A percentile compares a stretch with the other conserved stretches of the same genome.
Conservation (phyloP, 2,888 invertebrate genomes). For the Macrosoma leucophasiata region DNA sequence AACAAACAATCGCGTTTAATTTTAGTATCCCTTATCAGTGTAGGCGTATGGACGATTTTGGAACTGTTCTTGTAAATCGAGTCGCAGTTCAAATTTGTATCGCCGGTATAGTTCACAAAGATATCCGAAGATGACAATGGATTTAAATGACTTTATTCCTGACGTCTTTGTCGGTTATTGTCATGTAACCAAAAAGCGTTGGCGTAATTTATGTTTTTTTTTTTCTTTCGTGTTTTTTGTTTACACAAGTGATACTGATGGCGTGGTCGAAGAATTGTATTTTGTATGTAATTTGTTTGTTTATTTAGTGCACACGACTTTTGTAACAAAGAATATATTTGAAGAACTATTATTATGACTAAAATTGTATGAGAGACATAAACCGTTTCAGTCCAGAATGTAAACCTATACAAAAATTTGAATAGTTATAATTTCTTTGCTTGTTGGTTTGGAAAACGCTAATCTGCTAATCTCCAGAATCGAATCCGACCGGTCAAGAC, state of each 20-base stretch:
- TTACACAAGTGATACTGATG: slow-evolving; percentile 50
- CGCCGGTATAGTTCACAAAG: slow-evolving; percentile 37
- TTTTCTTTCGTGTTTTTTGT: slow-evolving; percentile 37
- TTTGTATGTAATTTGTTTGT: too few species aligned
- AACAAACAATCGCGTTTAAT: slow-evolving; percentile 8
- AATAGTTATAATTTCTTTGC: too few species aligned
- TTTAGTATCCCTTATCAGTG: slow-evolving; percentile 21
- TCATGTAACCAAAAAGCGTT: slow-evolving; percentile 41
- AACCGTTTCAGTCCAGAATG: too few species aligned
- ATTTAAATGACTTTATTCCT: slow-evolving; percentile 67
- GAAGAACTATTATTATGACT: too few species aligned
- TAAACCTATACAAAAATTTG: too few species aligned
- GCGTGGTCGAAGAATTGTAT: slow-evolving; percentile 3
- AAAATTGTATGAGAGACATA: too few species aligned
- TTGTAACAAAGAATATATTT: slow-evolving; percentile 4
- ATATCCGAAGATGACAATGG: slow-evolving; percentile 61
- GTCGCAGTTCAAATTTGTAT: slow-evolving; percentile 30
- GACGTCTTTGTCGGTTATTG: slow-evolving; percentile 53
- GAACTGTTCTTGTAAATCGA: slow-evolving; percentile 16
- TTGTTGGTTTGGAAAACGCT: too few species aligned
- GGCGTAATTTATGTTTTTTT: slow-evolving; percentile 53
- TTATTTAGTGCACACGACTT: too few species aligned
- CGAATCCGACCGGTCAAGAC: too few species aligned
- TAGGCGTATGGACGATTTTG: slow-evolving; percentile 29
- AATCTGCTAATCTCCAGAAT: too few species aligned